These are phyloP conservation scores for Stenodera caucasica DNA, from an alignment of 2,888 invertebrate species.

Conservation along the genomic window DNA sequence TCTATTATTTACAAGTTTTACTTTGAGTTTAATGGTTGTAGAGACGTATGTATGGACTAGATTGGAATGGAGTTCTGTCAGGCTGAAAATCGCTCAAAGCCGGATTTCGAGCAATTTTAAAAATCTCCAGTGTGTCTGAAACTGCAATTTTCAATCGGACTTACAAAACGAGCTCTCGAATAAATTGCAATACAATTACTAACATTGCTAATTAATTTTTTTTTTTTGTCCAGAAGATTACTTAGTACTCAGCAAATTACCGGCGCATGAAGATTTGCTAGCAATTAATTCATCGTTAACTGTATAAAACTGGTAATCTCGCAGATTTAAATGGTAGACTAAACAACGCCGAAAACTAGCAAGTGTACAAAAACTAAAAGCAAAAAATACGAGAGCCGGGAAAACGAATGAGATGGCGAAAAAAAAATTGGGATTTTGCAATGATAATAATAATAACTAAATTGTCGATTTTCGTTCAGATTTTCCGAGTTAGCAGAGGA, in stretches of 20 bases:
- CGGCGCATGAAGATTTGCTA: slow-evolving; percentile 2
- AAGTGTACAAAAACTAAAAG: background rate
- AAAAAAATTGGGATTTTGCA: background rate
- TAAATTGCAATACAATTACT: slow-evolving; percentile 7
- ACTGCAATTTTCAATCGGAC: slow-evolving; percentile 1
- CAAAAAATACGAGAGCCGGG: background rate
- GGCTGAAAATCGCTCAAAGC: slow-evolving; percentile 1
- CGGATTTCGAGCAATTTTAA: background rate
- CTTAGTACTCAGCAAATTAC: background rate
- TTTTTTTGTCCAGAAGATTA: background rate
- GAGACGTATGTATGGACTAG: slow-evolving; percentile 10
- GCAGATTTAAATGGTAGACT: slow-evolving; percentile 1
- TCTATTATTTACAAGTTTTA: background rate
- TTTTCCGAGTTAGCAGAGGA: background rate
- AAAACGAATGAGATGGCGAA: too few relatives aligned
- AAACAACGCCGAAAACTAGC: background rate
- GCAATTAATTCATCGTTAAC: slow-evolving; percentile 4
- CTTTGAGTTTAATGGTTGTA: background rate
- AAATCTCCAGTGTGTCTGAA: background rate
- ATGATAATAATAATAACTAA: background rate
- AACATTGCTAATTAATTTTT: too few relatives aligned
- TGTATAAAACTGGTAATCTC: background rate
- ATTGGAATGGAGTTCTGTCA: background rate
- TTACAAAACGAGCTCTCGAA: background rate
- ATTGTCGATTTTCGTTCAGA: background rate